Evolutionary conservation across 2,888 invertebrate genomes (phyloP), one percentile per base, ranked within the genome.

Genomic region (Scelioninae gen. 2): DNA sequence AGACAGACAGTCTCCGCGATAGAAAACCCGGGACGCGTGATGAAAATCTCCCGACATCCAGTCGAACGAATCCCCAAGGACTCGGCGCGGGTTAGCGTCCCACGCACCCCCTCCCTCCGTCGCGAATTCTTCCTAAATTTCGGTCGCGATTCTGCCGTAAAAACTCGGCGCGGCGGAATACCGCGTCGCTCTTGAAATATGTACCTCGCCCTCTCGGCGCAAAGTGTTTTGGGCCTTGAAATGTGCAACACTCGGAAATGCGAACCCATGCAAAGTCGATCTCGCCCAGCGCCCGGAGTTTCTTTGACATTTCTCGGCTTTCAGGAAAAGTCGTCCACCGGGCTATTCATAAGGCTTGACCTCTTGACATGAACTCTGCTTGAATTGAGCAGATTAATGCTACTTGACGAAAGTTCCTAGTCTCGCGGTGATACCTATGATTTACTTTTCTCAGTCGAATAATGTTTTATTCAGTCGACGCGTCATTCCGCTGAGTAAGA

Each of bases 61-160:
- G 70, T 74, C 75, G 76, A 78, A 76, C 74, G 78, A 84, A 81
- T 82, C 81, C 81, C 82, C 75, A 77, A 83, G 82, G 82, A 81
- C 78, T 81, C 78, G 75, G 77, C 79, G 78, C 78, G 72, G 77
- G 77, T 78, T 84, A 82, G 82, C 83, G 72, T 79, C 78, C 78
- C 83, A 84, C 83, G 83, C 83, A 83, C 81, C 82, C 80, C 78
- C 78, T 78, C 71, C 73, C 76, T 75, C 68, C 70, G 63, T 73
- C 61, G 31, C 73, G n/a, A n/a, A n/a, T n/a, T n/a, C n/a, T n/a
- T n/a, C 75, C 68, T 70, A n/a, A n/a, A 65, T 50, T 22, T 33
- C 64, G 55, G 31, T 63, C 50, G 31, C 64, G 69, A 72, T 65
- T 61, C 74, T 76, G 76, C 78, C 76, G 75, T 74, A 73, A 78